Evolutionary conservation across 2,888 invertebrate genomes (phyloP), one percentile per base, ranked within the genome.

Genomic region (Nomada fabriciana): DNA sequence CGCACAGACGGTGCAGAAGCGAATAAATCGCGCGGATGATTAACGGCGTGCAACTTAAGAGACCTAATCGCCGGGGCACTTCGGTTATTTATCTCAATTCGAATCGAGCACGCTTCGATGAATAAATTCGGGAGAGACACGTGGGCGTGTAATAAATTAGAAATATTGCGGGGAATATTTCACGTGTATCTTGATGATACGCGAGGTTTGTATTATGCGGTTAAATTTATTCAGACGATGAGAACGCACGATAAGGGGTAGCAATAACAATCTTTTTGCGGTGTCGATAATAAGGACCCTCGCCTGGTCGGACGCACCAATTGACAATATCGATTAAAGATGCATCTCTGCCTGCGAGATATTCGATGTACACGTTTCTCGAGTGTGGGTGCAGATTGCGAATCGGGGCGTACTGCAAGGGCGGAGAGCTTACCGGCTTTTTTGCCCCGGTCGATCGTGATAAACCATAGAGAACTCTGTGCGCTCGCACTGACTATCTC

Each of bases 361-460:
- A 43, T 20, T 73, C 18, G 29, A 55, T 11, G 36, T 60, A 15
- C 55, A 53, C 20, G 57, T 60, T 29, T 11, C 61, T 11, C 29
- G 43, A 23, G 71, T 55, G 59, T 55, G 65, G 68, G 72, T 74
- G 74, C 43, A 69, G 72, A 82, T 65, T 25, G 76, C 43, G 52
- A 65, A 61, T 65, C 80, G 63, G 73, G 73, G 68, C 36, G 63
- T 23, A 68, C 23, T 10, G 52, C 53, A 65, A 59, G 55, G 69
- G 61, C 55, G 59, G 59, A 60, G 70, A 53, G 63, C 75, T 75
- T 11, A n/a, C 42, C 71, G 25, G 7, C n/a, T n/a, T 13, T 74
- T 63, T 74, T 67, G 53, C 60, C 59, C n/a, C 3, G 61, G 57
- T 72, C 20, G 61, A 86, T 86, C 86, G 71, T 63, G 84, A 86